Evolutionary conservation across 2,113 vertebrate species (phyloP).

Genomic region (Pseudopipra pipra): DNA sequence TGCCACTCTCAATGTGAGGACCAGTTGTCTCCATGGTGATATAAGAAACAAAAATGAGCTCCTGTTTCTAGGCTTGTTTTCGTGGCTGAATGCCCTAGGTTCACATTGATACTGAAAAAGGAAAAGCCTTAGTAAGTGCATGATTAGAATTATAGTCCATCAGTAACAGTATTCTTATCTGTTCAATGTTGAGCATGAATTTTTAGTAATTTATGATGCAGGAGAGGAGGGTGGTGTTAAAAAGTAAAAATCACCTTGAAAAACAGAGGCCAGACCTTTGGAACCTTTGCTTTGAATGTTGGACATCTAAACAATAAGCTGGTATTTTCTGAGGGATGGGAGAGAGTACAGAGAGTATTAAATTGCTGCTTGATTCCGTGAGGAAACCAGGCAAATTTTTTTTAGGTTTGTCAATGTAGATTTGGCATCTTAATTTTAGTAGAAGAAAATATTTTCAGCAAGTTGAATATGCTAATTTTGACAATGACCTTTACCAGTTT

Average conservation of each 20-base stretch:
- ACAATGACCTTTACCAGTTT: not conserved
- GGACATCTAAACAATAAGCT: not conserved
- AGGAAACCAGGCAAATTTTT: not conserved
- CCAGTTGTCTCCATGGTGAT: not conserved
- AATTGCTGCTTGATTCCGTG: not conserved
- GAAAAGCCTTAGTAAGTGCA: not conserved
- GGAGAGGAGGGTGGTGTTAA: not conserved
- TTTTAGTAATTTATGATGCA: not conserved
- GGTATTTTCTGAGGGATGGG: not conserved
- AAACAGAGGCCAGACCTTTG: not conserved
- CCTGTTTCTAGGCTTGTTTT: not conserved
- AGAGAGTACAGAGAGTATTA: not conserved
- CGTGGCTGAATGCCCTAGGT: not conserved
- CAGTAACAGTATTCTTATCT: not conserved
- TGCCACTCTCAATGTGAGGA: not conserved
- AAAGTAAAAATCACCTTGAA: not conserved
- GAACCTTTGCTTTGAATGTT: not conserved
- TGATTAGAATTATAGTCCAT: not conserved
- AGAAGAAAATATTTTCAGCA: not conserved
- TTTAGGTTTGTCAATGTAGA: not conserved
- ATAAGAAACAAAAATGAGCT: not conserved
- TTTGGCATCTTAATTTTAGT: not conserved
- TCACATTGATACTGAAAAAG: not conserved
- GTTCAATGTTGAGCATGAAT: not conserved
- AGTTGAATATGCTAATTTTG: not conserved